These are phyloP conservation scores for Sinelater perroti DNA, from an alignment of 2,888 invertebrate genomes.

Conservation along the genomic window DNA sequence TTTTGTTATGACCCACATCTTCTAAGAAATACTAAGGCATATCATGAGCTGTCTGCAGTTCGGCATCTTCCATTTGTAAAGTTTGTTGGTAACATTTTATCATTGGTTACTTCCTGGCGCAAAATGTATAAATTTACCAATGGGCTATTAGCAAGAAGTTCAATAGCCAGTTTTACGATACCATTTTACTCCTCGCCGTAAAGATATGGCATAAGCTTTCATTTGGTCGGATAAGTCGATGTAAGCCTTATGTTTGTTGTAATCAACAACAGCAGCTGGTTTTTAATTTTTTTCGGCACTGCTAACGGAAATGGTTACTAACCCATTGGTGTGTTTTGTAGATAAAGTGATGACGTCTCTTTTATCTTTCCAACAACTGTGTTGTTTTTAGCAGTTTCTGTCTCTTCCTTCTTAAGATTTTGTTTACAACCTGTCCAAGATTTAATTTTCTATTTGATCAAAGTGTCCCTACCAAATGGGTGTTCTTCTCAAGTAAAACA, in stretches of 20 bases:
- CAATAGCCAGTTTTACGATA: slow-evolving; percentile 28
- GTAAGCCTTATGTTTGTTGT: slow-evolving; percentile 1
- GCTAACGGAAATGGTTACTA: background rate
- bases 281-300: too few relatives aligned
- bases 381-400: slow-evolving; percentile 10
- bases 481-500: too few relatives aligned
- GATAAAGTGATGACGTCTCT: slow-evolving; percentile 17
- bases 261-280: background rate
- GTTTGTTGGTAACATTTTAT: slow-evolving; percentile 25
- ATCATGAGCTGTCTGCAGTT: background rate
- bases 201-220: background rate
- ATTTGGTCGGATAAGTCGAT: background rate
- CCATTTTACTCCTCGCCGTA: slow-evolving; percentile 30
- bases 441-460: slow-evolving; percentile 15
- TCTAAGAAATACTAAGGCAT: background rate
- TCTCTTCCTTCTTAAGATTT: slow-evolving; percentile 15
- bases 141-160: slow-evolving; percentile 19
- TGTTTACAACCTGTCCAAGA: slow-evolving; percentile 4
- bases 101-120: slow-evolving; percentile 6
- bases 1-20: background rate
- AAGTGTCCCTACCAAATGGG: slow-evolving; percentile 23
- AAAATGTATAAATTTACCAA: background rate
- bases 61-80: slow-evolving; percentile 22
- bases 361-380: slow-evolving; percentile 29
- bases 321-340: slow-evolving; percentile 7